These are phyloP conservation scores for Desoria tigrina DNA, from an alignment of 2,888 invertebrate species.

Conservation along the genomic window DNA sequence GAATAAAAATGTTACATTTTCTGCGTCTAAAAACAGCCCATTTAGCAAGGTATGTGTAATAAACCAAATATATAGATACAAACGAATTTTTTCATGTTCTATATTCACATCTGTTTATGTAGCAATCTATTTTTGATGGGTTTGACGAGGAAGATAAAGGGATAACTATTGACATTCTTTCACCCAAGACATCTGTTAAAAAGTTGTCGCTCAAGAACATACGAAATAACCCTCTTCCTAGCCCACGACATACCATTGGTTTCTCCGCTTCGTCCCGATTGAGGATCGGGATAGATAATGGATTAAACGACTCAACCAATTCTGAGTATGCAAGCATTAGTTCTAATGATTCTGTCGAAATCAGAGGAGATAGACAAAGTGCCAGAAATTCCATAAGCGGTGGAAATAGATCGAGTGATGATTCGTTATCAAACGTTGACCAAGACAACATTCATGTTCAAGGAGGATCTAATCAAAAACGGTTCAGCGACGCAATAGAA, in stretches of 20 bases:
- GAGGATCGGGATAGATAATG: background rate
- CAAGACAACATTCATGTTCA: background rate
- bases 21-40: slow-evolving; percentile 32
- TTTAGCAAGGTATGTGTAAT: slow-evolving; percentile 41
- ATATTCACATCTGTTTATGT: background rate
- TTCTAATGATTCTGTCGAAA: background rate
- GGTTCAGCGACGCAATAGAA: slow-evolving; percentile 8
- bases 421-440: background rate
- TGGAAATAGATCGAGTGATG: background rate
- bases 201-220: slow-evolving; percentile 44
- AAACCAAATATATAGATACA: background rate
- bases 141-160: slow-evolving; percentile 73
- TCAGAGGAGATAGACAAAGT: background rate
- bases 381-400: background rate
- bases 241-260: slow-evolving; percentile 12
- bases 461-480: background rate
- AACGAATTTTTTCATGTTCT: no score
- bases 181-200: slow-evolving; percentile 49
- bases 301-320: slow-evolving; percentile 10
- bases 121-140: slow-evolving; percentile 83
- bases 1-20: slow-evolving; percentile 44
- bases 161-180: slow-evolving; percentile 46
- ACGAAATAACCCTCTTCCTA: slow-evolving; percentile 7
- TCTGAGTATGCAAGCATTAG: background rate
- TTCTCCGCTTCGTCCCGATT: background rate